Conservation (phyloP, 2,888 invertebrate genomes). For the Drosophila vallismaia region DNA sequence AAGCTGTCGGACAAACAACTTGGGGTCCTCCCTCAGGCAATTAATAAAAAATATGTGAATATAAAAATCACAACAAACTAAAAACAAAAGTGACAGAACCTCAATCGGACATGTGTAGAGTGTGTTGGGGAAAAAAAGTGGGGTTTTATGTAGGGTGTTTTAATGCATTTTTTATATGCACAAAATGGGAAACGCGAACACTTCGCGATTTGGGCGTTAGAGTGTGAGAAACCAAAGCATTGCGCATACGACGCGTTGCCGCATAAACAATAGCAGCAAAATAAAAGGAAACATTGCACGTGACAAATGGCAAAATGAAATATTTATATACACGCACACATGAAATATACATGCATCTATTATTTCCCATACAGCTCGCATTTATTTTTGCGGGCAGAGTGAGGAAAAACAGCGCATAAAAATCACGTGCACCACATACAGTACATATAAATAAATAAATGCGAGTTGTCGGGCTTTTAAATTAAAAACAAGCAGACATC, state of each 20-base stretch:
- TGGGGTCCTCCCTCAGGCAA: slow-evolving; percentile 10
- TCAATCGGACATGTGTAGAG: slow-evolving; percentile 25
- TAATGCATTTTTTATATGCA: slow-evolving; percentile 37
- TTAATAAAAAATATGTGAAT: slow-evolving; percentile 12
- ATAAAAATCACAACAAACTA: slow-evolving; percentile 11
- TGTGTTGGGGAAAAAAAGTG: background rate
- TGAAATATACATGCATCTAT: slow-evolving; percentile 39
- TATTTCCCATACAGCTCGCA: slow-evolving; percentile 35
- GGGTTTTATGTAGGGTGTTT: slow-evolving; percentile 4
- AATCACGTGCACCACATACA: slow-evolving; percentile 64
- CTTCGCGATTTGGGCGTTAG: slow-evolving; percentile 19
- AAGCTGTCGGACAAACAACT: slow-evolving; percentile 5
- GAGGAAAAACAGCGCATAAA: slow-evolving; percentile 44
- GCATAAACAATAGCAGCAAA: slow-evolving; percentile 60
- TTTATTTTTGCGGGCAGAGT: slow-evolving; percentile 7
- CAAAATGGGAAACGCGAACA: slow-evolving; percentile 20
- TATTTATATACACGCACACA: slow-evolving; percentile 60
- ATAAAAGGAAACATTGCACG: slow-evolving; percentile 50
- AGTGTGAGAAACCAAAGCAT: slow-evolving; percentile 42
- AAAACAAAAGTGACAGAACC: background rate
- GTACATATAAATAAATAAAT: slow-evolving; percentile 61
- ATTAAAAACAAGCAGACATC: slow-evolving; percentile 72
- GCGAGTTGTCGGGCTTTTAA: slow-evolving; percentile 67
- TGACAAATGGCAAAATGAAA: slow-evolving; percentile 75
- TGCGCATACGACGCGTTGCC: slow-evolving; percentile 66